phyloP scores from a whole-genome alignment of 2,888 invertebrate genomes.

The Drosophila incognita region DNA sequence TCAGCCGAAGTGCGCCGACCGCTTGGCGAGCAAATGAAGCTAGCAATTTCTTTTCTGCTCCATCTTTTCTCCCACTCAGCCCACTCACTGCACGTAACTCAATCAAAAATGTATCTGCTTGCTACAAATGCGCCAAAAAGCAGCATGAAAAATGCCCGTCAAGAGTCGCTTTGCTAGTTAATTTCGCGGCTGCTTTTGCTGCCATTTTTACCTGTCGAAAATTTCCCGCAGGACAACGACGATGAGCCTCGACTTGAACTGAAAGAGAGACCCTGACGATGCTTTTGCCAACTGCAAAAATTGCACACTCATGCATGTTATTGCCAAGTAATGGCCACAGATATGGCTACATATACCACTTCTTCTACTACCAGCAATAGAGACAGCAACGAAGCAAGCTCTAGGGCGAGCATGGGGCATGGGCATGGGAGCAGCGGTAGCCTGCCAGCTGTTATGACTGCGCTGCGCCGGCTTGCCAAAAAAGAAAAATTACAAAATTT shows the following conservation, averaged over 20 bases:
- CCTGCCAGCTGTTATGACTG: constrained; percentile 76
- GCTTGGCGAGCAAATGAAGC: constrained; percentile 70
- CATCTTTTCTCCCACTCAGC: background rate
- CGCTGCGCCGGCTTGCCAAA: constrained; percentile 74
- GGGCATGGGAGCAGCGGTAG: background rate
- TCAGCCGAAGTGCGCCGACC: constrained; percentile 57
- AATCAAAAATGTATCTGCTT: constrained; percentile 77
- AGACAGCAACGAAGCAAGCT: constrained; percentile 14
- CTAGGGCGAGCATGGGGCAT: background rate
- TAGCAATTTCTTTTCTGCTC: constrained; percentile 55
- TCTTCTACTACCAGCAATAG: constrained; percentile 13
- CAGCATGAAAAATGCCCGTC: constrained; percentile 60
- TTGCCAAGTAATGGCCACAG: constrained; percentile 75
- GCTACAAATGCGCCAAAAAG: constrained; percentile 66
- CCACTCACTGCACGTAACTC: constrained; percentile 67
- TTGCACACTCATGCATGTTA: constrained; percentile 81
- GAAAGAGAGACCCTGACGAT: constrained; percentile 32
- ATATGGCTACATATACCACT: constrained; percentile 46
- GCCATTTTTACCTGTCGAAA: constrained; percentile 81
- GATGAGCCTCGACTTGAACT: constrained; percentile 30
- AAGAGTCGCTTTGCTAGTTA: constrained; percentile 63
- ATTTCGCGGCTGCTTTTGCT: constrained; percentile 65
- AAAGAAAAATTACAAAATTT: constrained; percentile 79
- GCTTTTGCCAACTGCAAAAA: constrained; percentile 74
- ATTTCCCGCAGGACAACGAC: constrained; percentile 75